Conservation (phyloP, 2,888 invertebrate species). For the Candidula unifasciata region DNA sequence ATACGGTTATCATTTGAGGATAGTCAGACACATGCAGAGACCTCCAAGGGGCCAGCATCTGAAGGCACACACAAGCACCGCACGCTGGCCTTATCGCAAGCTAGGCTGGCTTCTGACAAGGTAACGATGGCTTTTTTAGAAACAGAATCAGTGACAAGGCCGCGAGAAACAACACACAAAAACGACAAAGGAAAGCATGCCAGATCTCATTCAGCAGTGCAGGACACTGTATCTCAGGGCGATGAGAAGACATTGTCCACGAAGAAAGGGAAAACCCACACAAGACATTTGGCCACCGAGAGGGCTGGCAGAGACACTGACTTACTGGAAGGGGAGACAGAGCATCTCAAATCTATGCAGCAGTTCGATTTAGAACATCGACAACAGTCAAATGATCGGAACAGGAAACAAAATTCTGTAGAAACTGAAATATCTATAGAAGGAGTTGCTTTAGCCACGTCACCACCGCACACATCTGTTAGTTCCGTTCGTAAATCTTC, state of each 20-base stretch:
- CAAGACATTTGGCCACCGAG: not conserved
- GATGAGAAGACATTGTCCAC: not conserved
- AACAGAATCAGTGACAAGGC: not conserved
- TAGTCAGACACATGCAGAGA: slow-evolving; percentile 22
- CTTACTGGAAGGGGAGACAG: not conserved
- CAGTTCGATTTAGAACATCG: slow-evolving; percentile 15
- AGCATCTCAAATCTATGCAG: slow-evolving; percentile 38
- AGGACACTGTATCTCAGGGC: slow-evolving; percentile 20
- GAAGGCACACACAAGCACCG: slow-evolving; percentile 12
- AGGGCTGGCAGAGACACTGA: not conserved
- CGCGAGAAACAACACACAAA: not conserved
- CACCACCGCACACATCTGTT: not conserved
- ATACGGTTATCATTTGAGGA: slow-evolving; percentile 42
- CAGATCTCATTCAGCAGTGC: slow-evolving; percentile 38
- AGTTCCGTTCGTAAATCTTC: slow-evolving; percentile 30
- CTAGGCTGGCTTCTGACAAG: slow-evolving; percentile 46
- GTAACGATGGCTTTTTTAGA: slow-evolving; percentile 50
- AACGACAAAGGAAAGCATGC: slow-evolving; percentile 20
- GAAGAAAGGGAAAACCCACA: slow-evolving; percentile 27
- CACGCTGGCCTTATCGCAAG: slow-evolving; percentile 38
- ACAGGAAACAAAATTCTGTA: not conserved
- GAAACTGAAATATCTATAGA: slow-evolving; percentile 35
- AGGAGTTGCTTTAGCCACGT: not conserved
- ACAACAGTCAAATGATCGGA: slow-evolving; percentile 15
- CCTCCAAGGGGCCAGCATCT: not conserved